These are phyloP conservation scores for Drosophila mulleri DNA, from an alignment of 2,888 invertebrate genomes.

Conservation along the genomic window DNA sequence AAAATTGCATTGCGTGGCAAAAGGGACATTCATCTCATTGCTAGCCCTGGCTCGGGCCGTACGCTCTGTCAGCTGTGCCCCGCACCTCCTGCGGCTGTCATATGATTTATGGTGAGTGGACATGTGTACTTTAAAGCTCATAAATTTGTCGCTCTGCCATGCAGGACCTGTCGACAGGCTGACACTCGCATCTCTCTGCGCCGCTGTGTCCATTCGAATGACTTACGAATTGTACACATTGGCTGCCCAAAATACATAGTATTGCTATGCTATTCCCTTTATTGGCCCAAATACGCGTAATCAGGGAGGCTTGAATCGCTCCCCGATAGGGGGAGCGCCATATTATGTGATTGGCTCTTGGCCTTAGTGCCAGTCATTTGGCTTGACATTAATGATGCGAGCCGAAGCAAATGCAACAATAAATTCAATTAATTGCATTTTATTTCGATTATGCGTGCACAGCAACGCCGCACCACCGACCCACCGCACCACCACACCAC, in stretches of 20 bases:
- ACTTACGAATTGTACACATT: background rate
- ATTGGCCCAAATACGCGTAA: slow-evolving; percentile 10
- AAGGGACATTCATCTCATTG: slow-evolving; percentile 56
- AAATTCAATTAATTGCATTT: slow-evolving; percentile 81
- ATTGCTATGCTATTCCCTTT: background rate
- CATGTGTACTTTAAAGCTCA: slow-evolving; percentile 82
- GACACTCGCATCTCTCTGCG: slow-evolving; percentile 20
- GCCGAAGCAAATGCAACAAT: slow-evolving; percentile 70
- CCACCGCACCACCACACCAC: slow-evolving; percentile 14
- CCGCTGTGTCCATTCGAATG: background rate
- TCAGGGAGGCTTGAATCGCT: slow-evolving; percentile 15
- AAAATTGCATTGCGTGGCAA: slow-evolving; percentile 68
- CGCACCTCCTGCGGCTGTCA: slow-evolving; percentile 31
- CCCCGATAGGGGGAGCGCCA: slow-evolving; percentile 2
- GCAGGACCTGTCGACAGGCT: slow-evolving; percentile 41
- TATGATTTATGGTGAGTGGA: slow-evolving; percentile 81
- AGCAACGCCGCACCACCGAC: slow-evolving; percentile 5
- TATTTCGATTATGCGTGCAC: slow-evolving; percentile 69
- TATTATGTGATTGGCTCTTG: slow-evolving; percentile 39
- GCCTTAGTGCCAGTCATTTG: slow-evolving; percentile 42
- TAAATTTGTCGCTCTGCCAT: slow-evolving; percentile 73
- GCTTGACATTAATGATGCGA: slow-evolving; percentile 51
- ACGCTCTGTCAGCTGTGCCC: slow-evolving; percentile 38
- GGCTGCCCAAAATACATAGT: background rate
- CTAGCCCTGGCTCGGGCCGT: slow-evolving; percentile 9